phyloP scores from a whole-genome alignment of 2,113 vertebrate species.

The Synodontis membranacea region DNA sequence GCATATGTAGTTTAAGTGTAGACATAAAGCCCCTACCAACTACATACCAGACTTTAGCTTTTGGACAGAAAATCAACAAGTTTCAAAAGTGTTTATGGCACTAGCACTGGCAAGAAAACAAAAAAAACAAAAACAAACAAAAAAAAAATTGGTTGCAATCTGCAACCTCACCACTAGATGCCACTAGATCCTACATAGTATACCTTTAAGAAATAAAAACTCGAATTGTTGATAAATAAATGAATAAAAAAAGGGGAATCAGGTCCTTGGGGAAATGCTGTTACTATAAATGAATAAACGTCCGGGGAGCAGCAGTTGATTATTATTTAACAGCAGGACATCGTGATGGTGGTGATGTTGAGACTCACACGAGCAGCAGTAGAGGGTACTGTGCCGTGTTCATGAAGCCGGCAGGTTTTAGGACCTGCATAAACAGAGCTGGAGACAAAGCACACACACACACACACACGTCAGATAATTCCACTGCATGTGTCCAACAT shows the following conservation, averaged over 20 bases:
- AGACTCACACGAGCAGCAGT: constrained; percentile 89
- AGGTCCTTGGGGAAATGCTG: neutral
- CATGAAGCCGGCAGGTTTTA: constrained; percentile 88
- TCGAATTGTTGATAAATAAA: neutral
- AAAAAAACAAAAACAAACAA: too few relatives aligned
- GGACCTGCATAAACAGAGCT: constrained; percentile 89
- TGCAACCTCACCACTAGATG: too few relatives aligned
- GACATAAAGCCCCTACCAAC: too few relatives aligned
- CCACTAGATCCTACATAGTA: too few relatives aligned
- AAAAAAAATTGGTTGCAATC: too few relatives aligned
- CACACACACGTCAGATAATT: neutral
- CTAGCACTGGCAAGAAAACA: too few relatives aligned
- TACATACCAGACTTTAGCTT: too few relatives aligned
- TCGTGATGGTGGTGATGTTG: neutral
- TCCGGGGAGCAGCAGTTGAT: neutral
- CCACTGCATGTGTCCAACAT: neutral
- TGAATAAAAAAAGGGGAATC: neutral
- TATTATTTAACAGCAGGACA: neutral
- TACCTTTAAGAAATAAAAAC: too few relatives aligned
- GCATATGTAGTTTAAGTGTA: too few relatives aligned
- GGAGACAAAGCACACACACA: constrained; percentile 14
- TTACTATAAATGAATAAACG: neutral
- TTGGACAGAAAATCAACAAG: too few relatives aligned
- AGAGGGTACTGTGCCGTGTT: constrained; percentile 85
- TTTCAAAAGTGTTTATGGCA: too few relatives aligned